Evolutionary conservation across 2,888 invertebrate species (phyloP), one percentile per base, ranked within the genome.

Genomic region (Lithophane leautieri): DNA sequence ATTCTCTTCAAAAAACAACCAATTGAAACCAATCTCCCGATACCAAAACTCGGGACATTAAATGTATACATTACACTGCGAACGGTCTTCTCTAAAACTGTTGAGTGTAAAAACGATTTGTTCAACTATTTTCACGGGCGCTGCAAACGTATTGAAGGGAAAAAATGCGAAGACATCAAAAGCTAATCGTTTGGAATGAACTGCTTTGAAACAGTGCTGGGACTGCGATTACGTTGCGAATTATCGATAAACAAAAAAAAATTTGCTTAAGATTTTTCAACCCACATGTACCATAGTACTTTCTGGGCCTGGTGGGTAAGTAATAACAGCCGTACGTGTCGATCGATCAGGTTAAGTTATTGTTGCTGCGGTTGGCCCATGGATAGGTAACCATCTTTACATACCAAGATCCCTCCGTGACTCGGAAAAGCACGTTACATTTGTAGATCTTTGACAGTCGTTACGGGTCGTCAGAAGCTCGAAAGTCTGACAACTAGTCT

Each of bases 181-280:
- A 61, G 2, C n/a, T 86, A 89, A 89, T 89, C 83, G 85, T 65
- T 83, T 25, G 89, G 88, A 89, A 89, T 79, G 8, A 84, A 87
- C 81, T 82, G 82, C 72, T 83, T 79, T 8, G 40, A 54, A 82
- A 67, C 58, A 85, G 86, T 74, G 89, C 16, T 84, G 87, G 60
- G 85, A 56, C 16, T 34, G 63, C 52, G 52, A 74, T 70, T 73
- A 54, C 6, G 12, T 71, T 28, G 70, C 80, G 65, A 71, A 25
- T 70, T 78, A 81, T 71, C 75, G 65, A 73, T 78, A 60, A 66
- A 68, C 25, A 0, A 54, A 66, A 63, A 73, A 61, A 61, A 34
- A 34, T 22, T 22, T 7, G 34, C 9, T 34, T 8, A 58, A 0
- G 9, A 8, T 16, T 25, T 54, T 6, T 12, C n/a, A 12, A 25